Conservation (phyloP, 2,888 invertebrate genomes). For the Drosophila mayaguana region DNA sequence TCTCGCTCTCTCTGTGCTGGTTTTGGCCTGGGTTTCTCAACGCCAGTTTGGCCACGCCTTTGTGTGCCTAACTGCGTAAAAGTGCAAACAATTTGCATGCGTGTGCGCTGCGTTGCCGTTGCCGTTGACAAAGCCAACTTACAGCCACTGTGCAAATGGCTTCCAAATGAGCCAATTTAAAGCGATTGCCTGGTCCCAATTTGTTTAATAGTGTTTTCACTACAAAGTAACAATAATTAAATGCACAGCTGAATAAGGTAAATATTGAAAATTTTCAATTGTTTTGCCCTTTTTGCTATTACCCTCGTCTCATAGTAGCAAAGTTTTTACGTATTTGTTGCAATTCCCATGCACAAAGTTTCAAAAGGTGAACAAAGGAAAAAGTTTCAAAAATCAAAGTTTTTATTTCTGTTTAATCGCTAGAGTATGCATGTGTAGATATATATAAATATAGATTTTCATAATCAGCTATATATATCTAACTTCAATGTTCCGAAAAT, state of each 20-base stretch:
- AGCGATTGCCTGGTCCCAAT: constrained; percentile 20
- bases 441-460: not conserved
- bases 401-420: constrained; percentile 9
- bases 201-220: constrained; percentile 10
- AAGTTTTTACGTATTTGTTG: constrained; percentile 5
- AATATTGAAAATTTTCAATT: constrained; percentile 9
- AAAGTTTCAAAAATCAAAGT: constrained; percentile 7
- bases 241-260: constrained; percentile 4
- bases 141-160: constrained; percentile 32
- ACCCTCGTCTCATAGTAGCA: not conserved
- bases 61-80: constrained; percentile 40
- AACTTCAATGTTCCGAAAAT: not conserved
- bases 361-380: constrained; percentile 4
- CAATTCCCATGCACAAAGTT: constrained; percentile 4
- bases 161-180: constrained; percentile 52
- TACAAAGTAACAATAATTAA: not conserved
- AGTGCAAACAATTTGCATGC: constrained; percentile 34
- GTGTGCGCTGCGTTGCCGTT: constrained; percentile 13
- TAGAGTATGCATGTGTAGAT: not conserved
- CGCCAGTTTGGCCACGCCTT: constrained; percentile 65
- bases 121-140: constrained; percentile 59
- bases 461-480: not conserved
- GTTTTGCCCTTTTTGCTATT: not conserved
- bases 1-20: constrained; percentile 23
- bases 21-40: constrained; percentile 49